Evolutionary conservation across 2,888 invertebrate species (phyloP).

Genomic region (Ferrisia virgata): DNA sequence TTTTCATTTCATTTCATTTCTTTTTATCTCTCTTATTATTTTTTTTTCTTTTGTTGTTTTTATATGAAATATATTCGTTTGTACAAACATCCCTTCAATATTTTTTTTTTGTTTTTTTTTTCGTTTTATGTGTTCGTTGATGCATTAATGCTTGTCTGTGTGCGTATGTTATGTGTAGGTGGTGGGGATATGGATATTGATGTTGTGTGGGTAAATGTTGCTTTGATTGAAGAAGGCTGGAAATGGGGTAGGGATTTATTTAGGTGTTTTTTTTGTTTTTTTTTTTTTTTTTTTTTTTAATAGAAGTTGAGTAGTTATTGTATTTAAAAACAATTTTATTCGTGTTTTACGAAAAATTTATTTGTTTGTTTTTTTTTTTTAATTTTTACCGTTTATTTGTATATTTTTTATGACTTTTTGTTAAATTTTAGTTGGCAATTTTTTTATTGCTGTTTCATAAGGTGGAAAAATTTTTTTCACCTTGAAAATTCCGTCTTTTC

Average conservation of each 20-base stretch:
- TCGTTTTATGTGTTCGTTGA: not conserved
- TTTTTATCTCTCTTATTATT: not conserved
- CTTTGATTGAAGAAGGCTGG: not conserved
- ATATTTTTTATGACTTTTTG: too few relatives aligned
- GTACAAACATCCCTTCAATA: conserved; percentile 14
- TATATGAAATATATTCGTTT: conserved; percentile 36
- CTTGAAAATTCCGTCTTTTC: too few relatives aligned
- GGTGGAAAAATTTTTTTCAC: too few relatives aligned
- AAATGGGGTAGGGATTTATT: conserved; percentile 31
- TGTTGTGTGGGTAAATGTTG: not conserved
- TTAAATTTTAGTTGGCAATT: too few relatives aligned
- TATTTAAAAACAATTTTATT: too few relatives aligned
- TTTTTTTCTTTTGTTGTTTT: conserved; percentile 46
- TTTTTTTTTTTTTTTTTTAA: too few relatives aligned
- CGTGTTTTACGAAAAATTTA: too few relatives aligned
- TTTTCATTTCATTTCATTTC: not conserved
- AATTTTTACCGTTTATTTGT: too few relatives aligned
- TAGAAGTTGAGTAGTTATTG: too few relatives aligned
- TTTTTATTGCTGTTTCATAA: too few relatives aligned
- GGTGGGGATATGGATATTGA: conserved; percentile 27
- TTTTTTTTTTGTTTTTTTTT: not conserved
- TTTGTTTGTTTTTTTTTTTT: too few relatives aligned
- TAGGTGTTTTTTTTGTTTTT: too few relatives aligned
- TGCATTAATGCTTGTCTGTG: not conserved
- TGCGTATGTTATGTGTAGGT: conserved; percentile 29